Base-by-base conservation (phyloP, 2,888 invertebrate genomes). In the Meghimatium bilineatum region DNA sequence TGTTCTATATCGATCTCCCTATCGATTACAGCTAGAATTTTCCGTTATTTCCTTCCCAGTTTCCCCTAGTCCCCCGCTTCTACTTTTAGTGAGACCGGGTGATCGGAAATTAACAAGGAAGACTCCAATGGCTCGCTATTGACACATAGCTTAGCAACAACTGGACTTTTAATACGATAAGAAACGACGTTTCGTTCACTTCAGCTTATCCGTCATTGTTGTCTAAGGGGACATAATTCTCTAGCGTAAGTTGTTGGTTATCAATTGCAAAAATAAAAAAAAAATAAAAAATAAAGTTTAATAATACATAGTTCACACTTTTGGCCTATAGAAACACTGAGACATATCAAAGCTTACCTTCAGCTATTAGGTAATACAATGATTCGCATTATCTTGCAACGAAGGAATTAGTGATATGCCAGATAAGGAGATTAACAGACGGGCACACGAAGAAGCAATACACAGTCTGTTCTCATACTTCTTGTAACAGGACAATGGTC, bases 21-120 rank as follows among this genome's bases (percentile, higher is more conserved):
- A 78, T 78, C 66, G 67, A 78, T 79, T 63, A 26, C 77, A 20
- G 38, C 38, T 29, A 60, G 36, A 77, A 77, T 77, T 63, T 77
- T 60, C 77, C 60, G 36, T 34, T 26, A 36, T 20, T 32, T 26
- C 66, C 32, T 17, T 14, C 66, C 66, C 20, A 34, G 32, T 17
- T 38, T 12, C 29, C 38, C n/a, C 71, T 26, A 8, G 23, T 38
- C 38, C 71, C n/a, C 26, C 26, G 36, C 26, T 17, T 71, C 38
- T 71, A 17, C 38, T 71, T 8, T 38, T 38, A 38, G 26, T 29
- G 29, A 20, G 32, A 17, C 14, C 72, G 38, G 38, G 72, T 44
- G 38, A 72, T 38, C 72, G 72, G 72, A n/a, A 72, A 44, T 74
- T 52, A 52, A 52, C 49, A 52, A 74, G n/a, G 74, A 74, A 74